phyloP scores from a whole-genome alignment of 2,113 vertebrate genomes.

The Macheiramphus alcinus region DNA sequence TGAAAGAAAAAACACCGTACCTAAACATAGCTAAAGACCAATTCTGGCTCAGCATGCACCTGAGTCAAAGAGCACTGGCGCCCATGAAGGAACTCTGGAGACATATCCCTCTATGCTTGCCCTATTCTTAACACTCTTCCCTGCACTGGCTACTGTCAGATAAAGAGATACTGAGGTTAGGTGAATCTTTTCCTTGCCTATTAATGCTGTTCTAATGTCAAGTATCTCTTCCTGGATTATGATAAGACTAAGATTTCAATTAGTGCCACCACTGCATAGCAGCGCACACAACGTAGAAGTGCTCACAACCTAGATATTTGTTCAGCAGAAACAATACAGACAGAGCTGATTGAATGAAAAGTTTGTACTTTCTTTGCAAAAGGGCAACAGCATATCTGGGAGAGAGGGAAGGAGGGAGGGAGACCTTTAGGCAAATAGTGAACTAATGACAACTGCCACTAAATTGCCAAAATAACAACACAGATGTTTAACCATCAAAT shows the following conservation, averaged over 20 bases:
- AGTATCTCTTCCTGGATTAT: not conserved
- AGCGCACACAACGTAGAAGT: not conserved
- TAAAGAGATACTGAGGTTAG: too few species aligned
- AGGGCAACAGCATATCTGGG: not conserved
- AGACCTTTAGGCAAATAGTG: not conserved
- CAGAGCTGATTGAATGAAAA: not conserved
- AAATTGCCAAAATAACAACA: not conserved
- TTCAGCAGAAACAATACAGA: not conserved
- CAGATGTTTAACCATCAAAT: not conserved
- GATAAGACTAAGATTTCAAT: not conserved
- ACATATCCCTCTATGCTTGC: not conserved
- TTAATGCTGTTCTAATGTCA: not conserved
- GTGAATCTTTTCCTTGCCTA: not conserved
- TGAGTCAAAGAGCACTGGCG: not conserved
- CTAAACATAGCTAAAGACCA: not conserved
- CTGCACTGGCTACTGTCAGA: not conserved
- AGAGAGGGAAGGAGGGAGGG: not conserved
- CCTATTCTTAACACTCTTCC: not conserved
- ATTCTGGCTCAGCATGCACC: not conserved
- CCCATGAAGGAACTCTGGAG: not conserved
- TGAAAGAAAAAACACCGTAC: fast-evolving
- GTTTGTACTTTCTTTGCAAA: not conserved
- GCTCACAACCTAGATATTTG: not conserved
- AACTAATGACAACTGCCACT: not conserved
- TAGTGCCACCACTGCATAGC: not conserved